These are phyloP conservation scores for Parazoanthus atlanticus DNA, from an alignment of 92 coral and sea anemone species.

Conservation along the genomic window DNA sequence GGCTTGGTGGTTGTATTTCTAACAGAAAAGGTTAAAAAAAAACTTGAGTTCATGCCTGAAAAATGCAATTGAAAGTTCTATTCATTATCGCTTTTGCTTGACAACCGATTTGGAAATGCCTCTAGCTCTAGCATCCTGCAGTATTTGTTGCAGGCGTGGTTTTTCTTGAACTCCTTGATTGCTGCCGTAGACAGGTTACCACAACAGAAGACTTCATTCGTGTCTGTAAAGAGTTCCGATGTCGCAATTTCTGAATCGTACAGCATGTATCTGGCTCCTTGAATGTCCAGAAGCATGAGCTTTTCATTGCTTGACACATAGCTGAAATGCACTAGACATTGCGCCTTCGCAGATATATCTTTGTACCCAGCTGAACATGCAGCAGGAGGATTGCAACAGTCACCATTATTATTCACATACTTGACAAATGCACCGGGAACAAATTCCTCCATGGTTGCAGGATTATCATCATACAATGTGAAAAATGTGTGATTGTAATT, in stretches of 20 bases:
- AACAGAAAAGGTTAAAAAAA: slow-evolving; percentile 3
- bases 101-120: background rate
- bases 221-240: slow-evolving; percentile 22
- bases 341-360: slow-evolving; percentile 34
- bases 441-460: slow-evolving; percentile 48
- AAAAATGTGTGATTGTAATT: slow-evolving; percentile 24
- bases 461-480: background rate
- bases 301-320: slow-evolving; percentile 21
- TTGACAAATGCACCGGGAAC: slow-evolving; percentile 35
- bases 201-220: slow-evolving; percentile 43
- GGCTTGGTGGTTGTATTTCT: slow-evolving; percentile 7
- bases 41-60: slow-evolving; percentile 10
- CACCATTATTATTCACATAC: slow-evolving; percentile 38
- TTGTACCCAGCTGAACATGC: slow-evolving; percentile 30
- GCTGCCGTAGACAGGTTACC: slow-evolving; percentile 44
- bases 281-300: slow-evolving; percentile 48
- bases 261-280: slow-evolving; percentile 33
- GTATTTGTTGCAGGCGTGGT: slow-evolving; percentile 49
- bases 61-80: slow-evolving; percentile 3
- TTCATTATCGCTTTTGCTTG: background rate
- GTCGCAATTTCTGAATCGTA: slow-evolving; percentile 60
- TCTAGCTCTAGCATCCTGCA: slow-evolving; percentile 27
- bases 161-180: slow-evolving; percentile 26
- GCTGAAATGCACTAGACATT: slow-evolving; percentile 46
- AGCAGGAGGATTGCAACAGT: background rate